Percentiles rank a stretch among this genome's conserved stretches.
Conservation (phyloP, 2,797 vertebrate genomes). For the Sebastes matsubarae region DNA sequence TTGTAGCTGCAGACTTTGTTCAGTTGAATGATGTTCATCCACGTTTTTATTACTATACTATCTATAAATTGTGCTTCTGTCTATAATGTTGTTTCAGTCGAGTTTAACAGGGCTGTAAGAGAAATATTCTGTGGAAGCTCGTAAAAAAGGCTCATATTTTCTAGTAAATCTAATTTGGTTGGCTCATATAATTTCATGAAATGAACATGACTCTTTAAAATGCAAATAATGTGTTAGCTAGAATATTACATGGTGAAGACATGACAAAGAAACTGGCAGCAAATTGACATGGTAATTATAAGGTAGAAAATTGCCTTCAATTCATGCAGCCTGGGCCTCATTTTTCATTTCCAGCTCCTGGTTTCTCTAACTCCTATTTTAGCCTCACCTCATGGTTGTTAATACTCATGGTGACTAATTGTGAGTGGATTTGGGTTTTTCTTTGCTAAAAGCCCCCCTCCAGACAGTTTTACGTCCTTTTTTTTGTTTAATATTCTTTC, state of each 20-base stretch:
- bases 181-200: background rate
- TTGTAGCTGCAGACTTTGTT: background rate
- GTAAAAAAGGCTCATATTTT: background rate
- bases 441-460: background rate
- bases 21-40: background rate
- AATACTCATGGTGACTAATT: background rate
- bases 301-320: conserved; percentile 6
- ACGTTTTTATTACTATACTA: background rate
- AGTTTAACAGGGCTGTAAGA: background rate
- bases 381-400: background rate
- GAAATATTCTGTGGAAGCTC: background rate
- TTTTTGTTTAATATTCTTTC: too few relatives aligned
- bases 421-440: background rate
- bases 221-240: background rate
- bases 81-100: background rate
- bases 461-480: too few relatives aligned
- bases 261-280: conserved; percentile 8
- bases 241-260: background rate
- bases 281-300: conserved; percentile 14
- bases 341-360: background rate
- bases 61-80: background rate
- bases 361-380: background rate
- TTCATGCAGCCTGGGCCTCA: background rate
- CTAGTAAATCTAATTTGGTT: background rate
- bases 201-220: background rate